Percentiles rank a stretch among this genome's conserved stretches.
Evolutionary conservation across 2,888 invertebrate species (phyloP).

Genomic region (Caprella mutica): DNA sequence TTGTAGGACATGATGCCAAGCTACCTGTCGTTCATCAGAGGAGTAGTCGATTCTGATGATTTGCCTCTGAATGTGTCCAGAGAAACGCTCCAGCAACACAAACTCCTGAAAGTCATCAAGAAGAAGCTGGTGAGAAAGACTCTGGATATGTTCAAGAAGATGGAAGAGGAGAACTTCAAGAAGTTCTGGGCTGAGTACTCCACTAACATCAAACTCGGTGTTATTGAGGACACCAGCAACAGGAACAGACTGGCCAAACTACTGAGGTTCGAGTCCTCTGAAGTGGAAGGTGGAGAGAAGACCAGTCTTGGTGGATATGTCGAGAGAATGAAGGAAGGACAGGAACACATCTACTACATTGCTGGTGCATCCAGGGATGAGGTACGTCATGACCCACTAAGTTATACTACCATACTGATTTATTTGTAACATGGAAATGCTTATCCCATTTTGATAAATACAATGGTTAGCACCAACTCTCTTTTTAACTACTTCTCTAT

Average conservation of each 20-base stretch:
- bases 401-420: no score
- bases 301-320: constrained; percentile 81
- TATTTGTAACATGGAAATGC: no score
- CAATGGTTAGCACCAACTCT: no score
- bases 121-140: constrained; percentile 96
- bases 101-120: constrained; percentile 89
- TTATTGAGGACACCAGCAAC: constrained; percentile 96
- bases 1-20: constrained; percentile 90
- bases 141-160: constrained; percentile 94
- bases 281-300: constrained; percentile 51
- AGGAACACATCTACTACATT: constrained; percentile 91
- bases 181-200: constrained; percentile 99
- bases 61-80: constrained; percentile 94
- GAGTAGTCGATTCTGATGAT: constrained; percentile 98
- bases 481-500: no score
- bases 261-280: constrained; percentile 69
- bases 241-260: constrained; percentile 90
- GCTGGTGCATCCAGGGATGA: constrained; percentile 78
- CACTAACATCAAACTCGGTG: constrained; percentile 79
- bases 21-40: constrained; percentile 87
- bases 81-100: constrained; percentile 96
- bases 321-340: constrained; percentile 84
- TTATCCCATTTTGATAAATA: no score
- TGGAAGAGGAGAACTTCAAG: constrained; percentile 74
- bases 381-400: no score